These are phyloP conservation scores for Sebastes minor DNA, from an alignment of 2,797 vertebrate genomes.

Conservation along the genomic window DNA sequence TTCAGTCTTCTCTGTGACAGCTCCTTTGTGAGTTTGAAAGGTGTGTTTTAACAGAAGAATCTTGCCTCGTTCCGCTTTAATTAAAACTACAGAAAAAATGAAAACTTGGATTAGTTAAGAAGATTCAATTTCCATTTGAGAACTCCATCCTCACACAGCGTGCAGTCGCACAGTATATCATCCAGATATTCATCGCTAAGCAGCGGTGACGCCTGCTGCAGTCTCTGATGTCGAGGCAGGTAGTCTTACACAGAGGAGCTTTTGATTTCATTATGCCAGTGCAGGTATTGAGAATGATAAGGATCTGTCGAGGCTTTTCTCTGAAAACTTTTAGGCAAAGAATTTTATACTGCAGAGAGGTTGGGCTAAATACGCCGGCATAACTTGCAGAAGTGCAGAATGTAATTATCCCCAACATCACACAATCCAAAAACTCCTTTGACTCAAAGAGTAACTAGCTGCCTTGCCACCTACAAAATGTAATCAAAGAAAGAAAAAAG, in stretches of 20 bases:
- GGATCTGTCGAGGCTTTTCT: constrained; percentile 13
- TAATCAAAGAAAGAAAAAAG: constrained; percentile 23
- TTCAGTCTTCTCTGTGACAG: background rate
- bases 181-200: constrained; percentile 39
- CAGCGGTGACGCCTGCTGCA: constrained; percentile 28
- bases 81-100: constrained; percentile 27
- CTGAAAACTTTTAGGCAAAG: constrained; percentile 11
- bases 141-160: constrained; percentile 18
- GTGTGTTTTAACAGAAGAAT: constrained; percentile 26
- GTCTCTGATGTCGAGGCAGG: constrained; percentile 47
- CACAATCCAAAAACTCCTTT: background rate
- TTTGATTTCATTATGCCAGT: constrained; percentile 42
- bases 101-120: constrained; percentile 35
- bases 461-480: background rate
- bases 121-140: constrained; percentile 41
- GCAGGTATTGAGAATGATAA: constrained; percentile 16
- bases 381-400: constrained; percentile 17
- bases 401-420: constrained; percentile 44
- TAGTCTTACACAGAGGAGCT: constrained; percentile 36
- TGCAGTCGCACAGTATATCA: constrained; percentile 24
- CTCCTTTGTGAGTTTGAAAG: constrained; percentile 15
- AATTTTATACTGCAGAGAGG: background rate
- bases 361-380: constrained; percentile 8
- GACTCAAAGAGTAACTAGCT: background rate
- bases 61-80: constrained; percentile 34